These are phyloP conservation scores for Polylopha cassiicola DNA, from an alignment of 2,888 invertebrate species.

Conservation along the genomic window DNA sequence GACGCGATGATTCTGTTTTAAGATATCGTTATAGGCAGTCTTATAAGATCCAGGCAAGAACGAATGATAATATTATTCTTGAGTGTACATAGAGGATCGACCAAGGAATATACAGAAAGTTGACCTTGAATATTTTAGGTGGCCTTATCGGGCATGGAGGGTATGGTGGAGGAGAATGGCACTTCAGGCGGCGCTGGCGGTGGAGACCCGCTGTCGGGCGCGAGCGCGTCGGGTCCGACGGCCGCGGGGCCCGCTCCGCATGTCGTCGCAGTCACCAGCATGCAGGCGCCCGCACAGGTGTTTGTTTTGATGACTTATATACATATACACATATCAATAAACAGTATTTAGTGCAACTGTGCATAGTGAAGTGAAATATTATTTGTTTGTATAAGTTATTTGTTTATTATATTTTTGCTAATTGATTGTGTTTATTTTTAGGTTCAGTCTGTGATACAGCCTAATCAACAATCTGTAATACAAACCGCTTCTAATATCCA, in stretches of 20 bases:
- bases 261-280: conserved; percentile 81
- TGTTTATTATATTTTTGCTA: conserved; percentile 16
- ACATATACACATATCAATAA: too few species aligned
- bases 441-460: conserved; percentile 97
- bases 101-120: conserved; percentile 65
- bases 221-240: conserved; percentile 45
- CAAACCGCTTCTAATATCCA: conserved; percentile 93
- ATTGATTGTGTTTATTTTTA: conserved; percentile 57
- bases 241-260: conserved; percentile 50
- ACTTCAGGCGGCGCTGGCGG: conserved; percentile 61
- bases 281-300: conserved; percentile 90
- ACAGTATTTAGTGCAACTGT: too few species aligned
- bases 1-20: conserved; percentile 68
- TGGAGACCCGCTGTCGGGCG: conserved; percentile 52
- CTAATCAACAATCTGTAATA: conserved; percentile 96
- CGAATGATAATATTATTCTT: conserved; percentile 38
- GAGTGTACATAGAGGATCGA: conserved; percentile 40
- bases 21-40: conserved; percentile 37
- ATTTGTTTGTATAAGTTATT: too few species aligned
- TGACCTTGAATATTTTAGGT: conserved; percentile 81
- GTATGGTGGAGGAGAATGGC: conserved; percentile 95
- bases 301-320: conserved; percentile 37
- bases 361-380: neutral
- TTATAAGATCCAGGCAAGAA: conserved; percentile 37
- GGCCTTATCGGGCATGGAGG: conserved; percentile 86